Conservation (phyloP, 2,888 invertebrate genomes). For the Altica lythri region DNA sequence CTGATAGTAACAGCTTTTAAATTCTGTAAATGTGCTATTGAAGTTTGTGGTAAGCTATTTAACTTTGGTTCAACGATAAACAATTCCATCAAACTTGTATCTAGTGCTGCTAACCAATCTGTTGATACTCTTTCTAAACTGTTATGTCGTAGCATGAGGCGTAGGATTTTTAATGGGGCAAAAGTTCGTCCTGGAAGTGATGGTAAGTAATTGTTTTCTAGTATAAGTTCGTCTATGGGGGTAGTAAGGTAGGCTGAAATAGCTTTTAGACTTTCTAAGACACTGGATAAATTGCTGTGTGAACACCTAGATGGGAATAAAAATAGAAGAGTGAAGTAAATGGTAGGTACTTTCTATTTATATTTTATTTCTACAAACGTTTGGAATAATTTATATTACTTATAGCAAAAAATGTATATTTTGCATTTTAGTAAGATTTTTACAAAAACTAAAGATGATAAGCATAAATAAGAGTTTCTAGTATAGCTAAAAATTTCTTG, state of each 20-base stretch:
- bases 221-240: slow-evolving; percentile 82
- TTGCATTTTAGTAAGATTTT: too few species aligned
- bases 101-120: slow-evolving; percentile 80
- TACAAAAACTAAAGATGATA: too few species aligned
- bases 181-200: slow-evolving; percentile 84
- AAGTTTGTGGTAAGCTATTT: slow-evolving; percentile 78
- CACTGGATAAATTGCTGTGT: slow-evolving; percentile 83
- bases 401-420: too few species aligned
- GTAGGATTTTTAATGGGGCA: slow-evolving; percentile 72
- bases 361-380: too few species aligned
- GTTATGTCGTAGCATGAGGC: slow-evolving; percentile 84
- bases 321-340: too few species aligned
- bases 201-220: slow-evolving; percentile 86
- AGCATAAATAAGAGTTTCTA: too few species aligned
- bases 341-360: too few species aligned
- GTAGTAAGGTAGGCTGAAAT: slow-evolving; percentile 69
- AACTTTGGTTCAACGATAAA: slow-evolving; percentile 84
- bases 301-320: slow-evolving; percentile 90
- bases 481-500: too few species aligned
- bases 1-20: slow-evolving; percentile 85
- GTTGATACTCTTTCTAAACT: slow-evolving; percentile 79
- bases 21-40: slow-evolving; percentile 72
- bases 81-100: slow-evolving; percentile 77
- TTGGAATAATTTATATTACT: too few species aligned
- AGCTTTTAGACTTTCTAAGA: slow-evolving; percentile 73